Percentiles rank a stretch among this genome's conserved stretches.
phyloP scores from a whole-genome alignment of 2,113 vertebrate species.

The Pteruthius melanotis region DNA sequence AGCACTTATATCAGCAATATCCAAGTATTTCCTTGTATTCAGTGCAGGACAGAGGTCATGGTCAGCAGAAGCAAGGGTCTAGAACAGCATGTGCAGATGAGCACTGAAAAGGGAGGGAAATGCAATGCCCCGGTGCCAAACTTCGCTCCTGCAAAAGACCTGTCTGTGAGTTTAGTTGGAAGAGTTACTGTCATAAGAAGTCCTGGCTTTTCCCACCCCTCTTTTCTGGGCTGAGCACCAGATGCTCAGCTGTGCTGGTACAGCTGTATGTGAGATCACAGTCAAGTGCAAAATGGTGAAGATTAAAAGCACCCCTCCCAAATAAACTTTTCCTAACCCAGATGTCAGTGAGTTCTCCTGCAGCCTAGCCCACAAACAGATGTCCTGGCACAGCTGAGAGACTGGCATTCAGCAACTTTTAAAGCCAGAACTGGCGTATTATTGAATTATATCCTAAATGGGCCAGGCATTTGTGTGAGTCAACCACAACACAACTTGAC shows the following conservation, averaged over 20 bases:
- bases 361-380: slow-evolving; percentile 52
- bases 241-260: slow-evolving; percentile 18
- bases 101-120: neutral
- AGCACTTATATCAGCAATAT: neutral
- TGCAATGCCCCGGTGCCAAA: neutral
- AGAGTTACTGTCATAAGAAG: neutral
- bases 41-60: neutral
- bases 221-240: slow-evolving; percentile 15
- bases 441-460: neutral
- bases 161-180: neutral
- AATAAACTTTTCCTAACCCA: slow-evolving; percentile 36
- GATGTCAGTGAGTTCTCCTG: slow-evolving; percentile 26
- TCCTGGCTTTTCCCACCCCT: neutral
- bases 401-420: slow-evolving; percentile 9
- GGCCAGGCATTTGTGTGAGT: slow-evolving; percentile 18
- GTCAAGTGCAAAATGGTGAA: neutral
- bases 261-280: slow-evolving; percentile 63
- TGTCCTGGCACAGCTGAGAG: slow-evolving; percentile 40
- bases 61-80: neutral
- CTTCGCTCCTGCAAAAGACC: neutral
- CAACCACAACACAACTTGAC: slow-evolving; percentile 13
- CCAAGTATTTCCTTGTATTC: neutral
- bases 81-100: neutral
- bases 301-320: slow-evolving; percentile 35
- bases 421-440: slow-evolving; percentile 36